Evolutionary conservation across 2,888 invertebrate genomes (phyloP).

Genomic region (Caenorhabditis uteleia): DNA sequence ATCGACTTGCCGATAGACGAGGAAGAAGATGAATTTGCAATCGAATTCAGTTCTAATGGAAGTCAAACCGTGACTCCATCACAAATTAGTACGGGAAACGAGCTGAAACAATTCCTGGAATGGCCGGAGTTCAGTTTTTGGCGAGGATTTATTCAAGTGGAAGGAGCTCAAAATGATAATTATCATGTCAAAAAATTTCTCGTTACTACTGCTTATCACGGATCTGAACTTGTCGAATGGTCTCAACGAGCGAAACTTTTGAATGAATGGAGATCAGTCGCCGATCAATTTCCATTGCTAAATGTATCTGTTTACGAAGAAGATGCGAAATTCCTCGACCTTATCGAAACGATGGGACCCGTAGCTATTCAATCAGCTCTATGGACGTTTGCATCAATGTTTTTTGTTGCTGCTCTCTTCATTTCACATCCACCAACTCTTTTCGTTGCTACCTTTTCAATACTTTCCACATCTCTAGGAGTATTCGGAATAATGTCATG

Average conservation of each 20-base stretch:
- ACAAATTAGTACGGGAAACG: slow-evolving; percentile 44
- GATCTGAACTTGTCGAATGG: slow-evolving; percentile 58
- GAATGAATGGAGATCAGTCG: slow-evolving; percentile 61
- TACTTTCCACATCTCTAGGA: slow-evolving; percentile 63
- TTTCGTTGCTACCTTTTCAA: slow-evolving; percentile 63
- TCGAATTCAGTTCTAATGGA: slow-evolving; percentile 42
- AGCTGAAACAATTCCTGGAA: slow-evolving; percentile 61
- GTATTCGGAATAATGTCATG: slow-evolving; percentile 68
- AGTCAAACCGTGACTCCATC: slow-evolving; percentile 28
- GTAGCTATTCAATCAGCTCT: slow-evolving; percentile 60
- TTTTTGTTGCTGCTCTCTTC: slow-evolving; percentile 63
- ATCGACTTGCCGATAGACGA: slow-evolving; percentile 50
- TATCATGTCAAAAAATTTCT: slow-evolving; percentile 58
- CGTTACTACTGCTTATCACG: slow-evolving; percentile 65
- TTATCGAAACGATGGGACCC: slow-evolving; percentile 61
- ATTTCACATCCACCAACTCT: slow-evolving; percentile 65
- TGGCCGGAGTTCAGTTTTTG: slow-evolving; percentile 69
- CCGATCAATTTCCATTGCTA: slow-evolving; percentile 61
- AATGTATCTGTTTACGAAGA: slow-evolving; percentile 65
- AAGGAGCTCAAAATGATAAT: slow-evolving; percentile 33
- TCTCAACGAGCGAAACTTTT: slow-evolving; percentile 59
- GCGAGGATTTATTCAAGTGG: slow-evolving; percentile 63
- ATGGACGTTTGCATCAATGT: slow-evolving; percentile 66
- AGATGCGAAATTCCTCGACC: slow-evolving; percentile 66
- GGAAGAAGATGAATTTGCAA: slow-evolving; percentile 37